phyloP scores from a whole-genome alignment of 2,113 vertebrate species.

The Odocoileus virginianus region DNA sequence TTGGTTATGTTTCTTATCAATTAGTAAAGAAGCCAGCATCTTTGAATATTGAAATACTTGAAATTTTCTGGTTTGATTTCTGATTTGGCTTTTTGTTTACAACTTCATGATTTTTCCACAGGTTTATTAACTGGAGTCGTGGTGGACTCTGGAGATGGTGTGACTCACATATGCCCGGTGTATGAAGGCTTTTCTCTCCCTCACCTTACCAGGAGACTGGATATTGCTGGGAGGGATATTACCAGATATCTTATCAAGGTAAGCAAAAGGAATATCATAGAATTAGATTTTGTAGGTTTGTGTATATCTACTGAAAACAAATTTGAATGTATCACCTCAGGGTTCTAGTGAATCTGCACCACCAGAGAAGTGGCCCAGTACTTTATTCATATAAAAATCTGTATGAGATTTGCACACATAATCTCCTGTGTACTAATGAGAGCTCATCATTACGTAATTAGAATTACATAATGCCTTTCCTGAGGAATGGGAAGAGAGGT shows the following conservation, averaged over 20 bases:
- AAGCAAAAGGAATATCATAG: slow-evolving; percentile 20
- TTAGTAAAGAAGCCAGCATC: background rate
- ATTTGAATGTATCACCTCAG: background rate
- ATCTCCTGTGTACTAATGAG: background rate
- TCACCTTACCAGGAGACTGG: slow-evolving; percentile 94
- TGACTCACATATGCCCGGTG: slow-evolving; percentile 98
- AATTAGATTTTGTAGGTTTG: background rate
- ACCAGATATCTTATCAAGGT: slow-evolving; percentile 99
- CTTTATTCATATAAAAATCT: background rate
- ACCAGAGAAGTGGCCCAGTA: background rate
- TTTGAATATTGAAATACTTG: background rate
- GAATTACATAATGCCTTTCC: background rate
- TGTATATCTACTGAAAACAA: background rate
- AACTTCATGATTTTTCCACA: slow-evolving; percentile 53
- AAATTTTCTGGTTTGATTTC: slow-evolving; percentile 5
- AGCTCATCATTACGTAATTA: background rate
- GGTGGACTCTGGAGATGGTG: slow-evolving; percentile 97
- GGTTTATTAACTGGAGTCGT: slow-evolving; percentile 96
- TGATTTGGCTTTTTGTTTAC: background rate
- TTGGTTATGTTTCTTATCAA: background rate
- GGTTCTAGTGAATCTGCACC: background rate
- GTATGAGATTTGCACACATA: background rate
- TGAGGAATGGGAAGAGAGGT: background rate
- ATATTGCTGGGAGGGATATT: slow-evolving; percentile 97
- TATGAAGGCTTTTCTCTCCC: slow-evolving; percentile 98